Percentiles rank a stretch among this genome's conserved stretches.
phyloP scores from a whole-genome alignment of 2,888 invertebrate genomes.

The Salpingus planirostris region DNA sequence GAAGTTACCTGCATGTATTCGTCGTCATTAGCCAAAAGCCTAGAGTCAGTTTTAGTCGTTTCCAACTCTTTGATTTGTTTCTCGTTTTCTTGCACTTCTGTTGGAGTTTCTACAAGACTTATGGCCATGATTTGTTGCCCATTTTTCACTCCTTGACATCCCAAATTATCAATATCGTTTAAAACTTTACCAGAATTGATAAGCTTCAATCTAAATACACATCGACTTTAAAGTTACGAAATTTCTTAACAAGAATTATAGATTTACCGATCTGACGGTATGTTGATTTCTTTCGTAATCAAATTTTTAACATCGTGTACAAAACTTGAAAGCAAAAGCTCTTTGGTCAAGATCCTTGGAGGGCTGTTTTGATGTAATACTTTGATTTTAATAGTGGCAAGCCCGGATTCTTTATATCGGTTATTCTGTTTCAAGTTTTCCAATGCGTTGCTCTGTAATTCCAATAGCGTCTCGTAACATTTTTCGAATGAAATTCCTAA shows the following conservation, averaged over 20 bases:
- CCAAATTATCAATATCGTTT: conserved; percentile 44
- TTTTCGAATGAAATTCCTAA: conserved; percentile 46
- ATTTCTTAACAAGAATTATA: background rate
- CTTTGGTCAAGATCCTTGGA: conserved; percentile 45
- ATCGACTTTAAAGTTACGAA: conserved; percentile 2
- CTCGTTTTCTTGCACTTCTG: conserved; percentile 34
- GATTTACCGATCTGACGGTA: conserved; percentile 40
- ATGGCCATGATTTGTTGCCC: conserved; percentile 61
- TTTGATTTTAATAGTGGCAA: conserved; percentile 64
- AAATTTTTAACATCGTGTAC: conserved; percentile 49
- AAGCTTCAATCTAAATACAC: conserved; percentile 57
- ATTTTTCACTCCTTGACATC: conserved; percentile 56
- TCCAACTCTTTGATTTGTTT: conserved; percentile 34
- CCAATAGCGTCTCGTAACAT: conserved; percentile 49
- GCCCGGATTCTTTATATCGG: conserved; percentile 59
- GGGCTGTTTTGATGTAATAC: conserved; percentile 48
- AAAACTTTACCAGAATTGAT: conserved; percentile 60
- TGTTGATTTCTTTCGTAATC: conserved; percentile 45
- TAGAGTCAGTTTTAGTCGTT: conserved; percentile 38
- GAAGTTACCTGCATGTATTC: conserved; percentile 48
- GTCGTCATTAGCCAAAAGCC: conserved; percentile 44
- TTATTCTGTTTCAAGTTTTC: conserved; percentile 62
- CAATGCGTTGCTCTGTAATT: conserved; percentile 60
- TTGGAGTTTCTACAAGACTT: conserved; percentile 36
- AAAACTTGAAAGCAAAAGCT: conserved; percentile 46